A percentile compares a stretch with the other conserved stretches of the same genome.
Evolutionary conservation across 2,113 vertebrate species (phyloP).

Genomic region (Zapornia atra): DNA sequence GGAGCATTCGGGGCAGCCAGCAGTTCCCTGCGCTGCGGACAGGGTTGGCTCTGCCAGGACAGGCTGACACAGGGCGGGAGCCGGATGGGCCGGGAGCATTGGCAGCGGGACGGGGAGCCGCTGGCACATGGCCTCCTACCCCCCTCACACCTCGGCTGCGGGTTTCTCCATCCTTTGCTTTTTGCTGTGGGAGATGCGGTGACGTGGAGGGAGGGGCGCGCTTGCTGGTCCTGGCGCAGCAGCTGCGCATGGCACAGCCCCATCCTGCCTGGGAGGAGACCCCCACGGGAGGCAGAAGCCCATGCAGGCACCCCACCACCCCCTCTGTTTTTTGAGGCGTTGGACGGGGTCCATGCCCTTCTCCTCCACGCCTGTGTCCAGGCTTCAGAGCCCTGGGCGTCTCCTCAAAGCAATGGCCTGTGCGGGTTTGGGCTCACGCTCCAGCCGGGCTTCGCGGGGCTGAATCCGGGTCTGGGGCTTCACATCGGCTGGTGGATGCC

Average conservation of each 20-base stretch:
- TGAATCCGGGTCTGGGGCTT: neutral
- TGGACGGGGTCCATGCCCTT: neutral
- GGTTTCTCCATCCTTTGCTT: too few species aligned
- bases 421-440: accelerated
- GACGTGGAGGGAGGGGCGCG: neutral
- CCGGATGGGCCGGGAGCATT: accelerated
- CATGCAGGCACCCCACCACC: neutral
- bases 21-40: neutral
- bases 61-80: neutral
- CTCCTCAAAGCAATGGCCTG: neutral
- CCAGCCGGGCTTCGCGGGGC: neutral
- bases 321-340: neutral
- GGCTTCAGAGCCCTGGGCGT: accelerated
- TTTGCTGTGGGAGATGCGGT: accelerated
- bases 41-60: neutral
- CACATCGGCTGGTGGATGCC: neutral
- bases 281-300: neutral
- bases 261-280: neutral
- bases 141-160: neutral
- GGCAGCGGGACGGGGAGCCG: neutral
- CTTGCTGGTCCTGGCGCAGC: accelerated
- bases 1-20: neutral
- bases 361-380: too few species aligned
- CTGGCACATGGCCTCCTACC: neutral
- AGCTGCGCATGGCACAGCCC: neutral